These are phyloP conservation scores for Bos indicus DNA, from an alignment of 2,113 vertebrate species.

Conservation along the genomic window DNA sequence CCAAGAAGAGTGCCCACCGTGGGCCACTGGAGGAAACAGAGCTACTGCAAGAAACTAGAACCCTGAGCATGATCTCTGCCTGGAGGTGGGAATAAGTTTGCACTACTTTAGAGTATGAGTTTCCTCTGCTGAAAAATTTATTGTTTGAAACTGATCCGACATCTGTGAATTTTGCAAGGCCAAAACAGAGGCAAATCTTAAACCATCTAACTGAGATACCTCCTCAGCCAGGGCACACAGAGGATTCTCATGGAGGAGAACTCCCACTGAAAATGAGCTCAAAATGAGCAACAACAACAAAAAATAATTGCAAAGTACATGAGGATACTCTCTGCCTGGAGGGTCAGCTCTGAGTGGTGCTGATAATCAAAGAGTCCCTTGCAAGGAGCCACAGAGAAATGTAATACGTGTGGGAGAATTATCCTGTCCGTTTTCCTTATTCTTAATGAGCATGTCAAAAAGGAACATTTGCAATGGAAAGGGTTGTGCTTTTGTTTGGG, in stretches of 20 bases:
- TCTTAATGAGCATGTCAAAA: background rate
- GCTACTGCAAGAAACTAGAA: background rate
- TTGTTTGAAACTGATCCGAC: constrained; percentile 1
- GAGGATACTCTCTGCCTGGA: background rate
- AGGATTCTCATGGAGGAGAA: background rate
- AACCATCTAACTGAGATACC: background rate
- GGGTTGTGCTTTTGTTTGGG: background rate
- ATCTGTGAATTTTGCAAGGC: background rate
- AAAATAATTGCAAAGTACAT: background rate
- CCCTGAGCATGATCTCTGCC: background rate
- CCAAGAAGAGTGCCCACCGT: background rate
- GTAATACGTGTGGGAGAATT: background rate
- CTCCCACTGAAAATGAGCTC: constrained; percentile 12
- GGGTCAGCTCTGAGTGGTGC: background rate
- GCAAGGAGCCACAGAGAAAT: constrained; percentile 5
- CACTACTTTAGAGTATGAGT: background rate
- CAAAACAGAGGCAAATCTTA: constrained; percentile 6
- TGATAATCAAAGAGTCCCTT: constrained; percentile 2
- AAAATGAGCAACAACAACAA: background rate
- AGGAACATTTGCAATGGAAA: background rate
- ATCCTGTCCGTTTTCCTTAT: background rate
- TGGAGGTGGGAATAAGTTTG: background rate
- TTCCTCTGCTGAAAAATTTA: background rate
- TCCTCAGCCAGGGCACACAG: background rate
- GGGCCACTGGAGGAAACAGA: background rate